Conservation (phyloP, 2,797 vertebrate species). For the Parotocinclus haroldoi region DNA sequence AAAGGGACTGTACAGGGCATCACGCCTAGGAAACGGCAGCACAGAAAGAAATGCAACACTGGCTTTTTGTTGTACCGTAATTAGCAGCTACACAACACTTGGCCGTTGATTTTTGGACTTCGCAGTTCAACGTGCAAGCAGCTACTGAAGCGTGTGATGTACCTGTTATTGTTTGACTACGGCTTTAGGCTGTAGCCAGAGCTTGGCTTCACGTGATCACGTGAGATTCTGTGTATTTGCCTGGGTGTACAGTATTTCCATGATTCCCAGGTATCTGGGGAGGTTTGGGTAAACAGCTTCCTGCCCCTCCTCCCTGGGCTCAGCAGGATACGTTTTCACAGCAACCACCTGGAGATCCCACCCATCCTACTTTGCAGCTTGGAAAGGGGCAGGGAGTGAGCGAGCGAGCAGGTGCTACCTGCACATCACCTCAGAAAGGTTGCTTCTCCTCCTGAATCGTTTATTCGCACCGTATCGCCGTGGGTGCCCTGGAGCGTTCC, state of each 20-base stretch:
- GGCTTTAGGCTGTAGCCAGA: neutral
- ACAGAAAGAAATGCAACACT: too few species aligned
- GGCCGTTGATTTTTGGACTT: too few species aligned
- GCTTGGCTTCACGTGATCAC: neutral
- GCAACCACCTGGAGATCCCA: conserved; percentile 62
- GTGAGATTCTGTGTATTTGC: neutral
- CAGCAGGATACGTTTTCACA: conserved; percentile 60
- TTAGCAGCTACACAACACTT: too few species aligned
- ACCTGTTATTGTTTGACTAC: conserved; percentile 12
- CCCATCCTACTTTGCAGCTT: conserved; percentile 51
- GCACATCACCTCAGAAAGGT: neutral
- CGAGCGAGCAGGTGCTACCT: neutral
- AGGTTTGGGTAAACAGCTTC: conserved; percentile 3
- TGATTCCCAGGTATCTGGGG: conserved; percentile 11
- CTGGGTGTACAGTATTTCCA: conserved; percentile 9
- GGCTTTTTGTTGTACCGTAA: too few species aligned
- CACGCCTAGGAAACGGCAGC: too few species aligned
- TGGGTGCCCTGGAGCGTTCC: neutral
- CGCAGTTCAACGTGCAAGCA: too few species aligned
- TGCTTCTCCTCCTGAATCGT: neutral
- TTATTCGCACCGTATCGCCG: too few species aligned
- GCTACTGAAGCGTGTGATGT: neutral
- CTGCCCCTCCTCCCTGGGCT: conserved; percentile 44
- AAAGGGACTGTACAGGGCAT: too few species aligned
- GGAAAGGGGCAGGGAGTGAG: conserved; percentile 39